Base-by-base conservation (phyloP, 2,797 vertebrate species). In the Labroides dimidiatus region DNA sequence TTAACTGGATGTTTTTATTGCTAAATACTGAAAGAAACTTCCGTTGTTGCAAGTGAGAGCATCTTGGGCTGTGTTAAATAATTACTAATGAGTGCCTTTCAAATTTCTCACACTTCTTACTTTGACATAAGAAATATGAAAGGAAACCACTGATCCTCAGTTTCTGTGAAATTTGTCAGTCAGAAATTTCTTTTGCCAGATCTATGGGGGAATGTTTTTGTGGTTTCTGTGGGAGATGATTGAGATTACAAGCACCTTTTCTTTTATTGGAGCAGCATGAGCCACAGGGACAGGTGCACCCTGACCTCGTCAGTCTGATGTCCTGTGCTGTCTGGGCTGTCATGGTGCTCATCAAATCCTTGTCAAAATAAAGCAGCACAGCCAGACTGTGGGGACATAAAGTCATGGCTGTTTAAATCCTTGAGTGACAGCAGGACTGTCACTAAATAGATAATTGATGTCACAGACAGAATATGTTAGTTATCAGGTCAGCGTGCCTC, bases 351-450 rank as follows among this genome's bases (percentile, higher is more conserved):
- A 80, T 89, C 80, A 89, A 74, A 76, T 54, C 17, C 52, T 66
- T 39, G n/a, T 82, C 79, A 86, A 90, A 85, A 84, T 85, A 83
- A 72, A 43, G 44, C 37, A 24, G 55, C 41, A n/a, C 44, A 53
- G 64, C 76, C 36, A 20, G 17, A n/a, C 23, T 3, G 39, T 65
- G 36, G 42, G n/a, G 61, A 19, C 42, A 11, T 17, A 50, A 41
- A 36, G 39, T 59, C 19, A 33, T 12, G 21, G 30, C 47, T 33
- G 8, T 33, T 41, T 63, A 51, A 59, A 39, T 62, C 37, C 20
- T 39, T 20, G 37, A 23, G 33, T 13, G 4, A 61, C 39, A 20
- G 3, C 4, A 11, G 23, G 5, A 33, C 62, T 24, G 19, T n/a
- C 30, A 10, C 36, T 58, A 24, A 24, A 33, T 24, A 30, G 3